Evolutionary conservation across 2,113 vertebrate species (phyloP), one percentile per base, ranked within the genome.

Genomic region (Ptilorrhoa leucosticta): DNA sequence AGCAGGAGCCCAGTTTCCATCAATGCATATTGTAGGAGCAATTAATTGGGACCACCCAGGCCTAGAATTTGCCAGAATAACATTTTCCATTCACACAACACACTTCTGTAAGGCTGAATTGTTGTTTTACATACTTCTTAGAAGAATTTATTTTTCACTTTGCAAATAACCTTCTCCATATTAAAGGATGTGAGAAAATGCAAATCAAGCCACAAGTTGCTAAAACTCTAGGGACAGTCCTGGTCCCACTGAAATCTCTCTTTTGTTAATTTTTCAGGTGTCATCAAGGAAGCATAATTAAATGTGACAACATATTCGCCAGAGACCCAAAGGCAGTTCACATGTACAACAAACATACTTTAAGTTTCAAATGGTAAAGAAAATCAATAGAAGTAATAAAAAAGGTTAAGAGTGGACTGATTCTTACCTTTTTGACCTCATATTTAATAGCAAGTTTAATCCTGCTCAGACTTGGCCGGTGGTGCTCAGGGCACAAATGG

Each of bases 391-490:
- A n/a, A n/a, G n/a, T n/a, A n/a, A n/a, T n/a, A n/a, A n/a, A n/a
- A n/a, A n/a, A n/a, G n/a, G n/a, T n/a, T n/a, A n/a, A n/a, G n/a
- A n/a, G n/a, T n/a, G n/a, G n/a, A n/a, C n/a, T n/a, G n/a, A n/a
- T n/a, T n/a, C 97, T 98, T 97, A 99, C 99, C 99, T 99, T 99
- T 93, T 99, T 99, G 88, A 99, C 99, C 96, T 99, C 99, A 0
- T 99, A 99, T 96, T 99, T 99, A 97, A 99, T 99, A 91, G 99
- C 98, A 60, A 99, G 98, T 97, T 99, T 99, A 95, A 99, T 98
- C 27, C 99, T 98, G 97, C 98, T 99, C 92, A 99, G 97, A 87
- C 99, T 99, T 5, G 99, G 99, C 58, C 99, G 97, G 96, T 98
- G 98, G 95, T 99, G 98, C 77, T 99, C 98, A 2, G 98, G 97